phyloP scores from a whole-genome alignment of 2,797 vertebrate genomes.

The Mormyrops attenuatus region DNA sequence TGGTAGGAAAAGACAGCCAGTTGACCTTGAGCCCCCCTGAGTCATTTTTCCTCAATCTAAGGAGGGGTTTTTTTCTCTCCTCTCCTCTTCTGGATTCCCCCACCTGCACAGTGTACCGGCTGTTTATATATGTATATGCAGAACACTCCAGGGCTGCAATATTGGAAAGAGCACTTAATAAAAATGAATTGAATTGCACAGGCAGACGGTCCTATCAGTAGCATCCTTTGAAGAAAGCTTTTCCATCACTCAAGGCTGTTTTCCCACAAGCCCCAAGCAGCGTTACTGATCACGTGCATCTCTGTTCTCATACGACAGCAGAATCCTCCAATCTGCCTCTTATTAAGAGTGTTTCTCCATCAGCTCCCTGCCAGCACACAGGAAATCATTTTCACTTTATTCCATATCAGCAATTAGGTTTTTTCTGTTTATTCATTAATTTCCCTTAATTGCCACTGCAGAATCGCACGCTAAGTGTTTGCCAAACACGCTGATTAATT shows the following conservation, averaged over 20 bases:
- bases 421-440: constrained; percentile 11
- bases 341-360: not conserved
- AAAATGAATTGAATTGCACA: not conserved
- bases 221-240: not conserved
- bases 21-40: not conserved
- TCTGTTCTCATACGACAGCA: not conserved
- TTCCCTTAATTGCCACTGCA: constrained; percentile 2
- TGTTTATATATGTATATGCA: not conserved
- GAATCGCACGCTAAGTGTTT: not conserved
- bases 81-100: not conserved
- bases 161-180: not conserved
- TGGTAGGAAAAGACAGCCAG: not conserved
- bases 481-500: not conserved
- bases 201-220: not conserved
- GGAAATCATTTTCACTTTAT: constrained; percentile 4
- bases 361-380: not conserved
- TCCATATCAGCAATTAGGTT: not conserved
- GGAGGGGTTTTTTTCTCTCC: not conserved
- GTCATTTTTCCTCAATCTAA: not conserved
- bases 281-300: not conserved
- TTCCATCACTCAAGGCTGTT: not conserved
- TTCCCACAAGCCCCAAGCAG: not conserved
- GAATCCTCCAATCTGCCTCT: not conserved
- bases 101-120: not conserved
- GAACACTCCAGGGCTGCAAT: not conserved